phyloP scores from a whole-genome alignment of 2,797 vertebrate genomes.

The Sorex maritimensis region DNA sequence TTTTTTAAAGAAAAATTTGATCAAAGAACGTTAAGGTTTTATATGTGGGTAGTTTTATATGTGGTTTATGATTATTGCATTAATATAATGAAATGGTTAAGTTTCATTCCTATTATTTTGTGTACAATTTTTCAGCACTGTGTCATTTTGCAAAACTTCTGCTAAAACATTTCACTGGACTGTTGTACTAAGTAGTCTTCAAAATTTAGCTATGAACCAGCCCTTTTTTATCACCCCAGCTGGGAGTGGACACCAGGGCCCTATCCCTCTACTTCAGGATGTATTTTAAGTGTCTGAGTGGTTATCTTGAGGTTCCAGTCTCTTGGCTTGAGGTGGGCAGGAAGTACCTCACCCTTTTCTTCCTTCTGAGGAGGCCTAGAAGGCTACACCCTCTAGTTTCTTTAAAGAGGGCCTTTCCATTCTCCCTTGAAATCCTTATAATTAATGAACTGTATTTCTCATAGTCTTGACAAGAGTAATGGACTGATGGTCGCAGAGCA shows the following conservation, averaged over 20 bases:
- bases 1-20: constrained; percentile 39
- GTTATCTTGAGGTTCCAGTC: constrained; percentile 55
- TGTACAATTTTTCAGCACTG: constrained; percentile 28
- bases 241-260: not conserved
- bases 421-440: constrained; percentile 35
- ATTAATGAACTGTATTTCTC: constrained; percentile 18
- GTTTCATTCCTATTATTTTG: constrained; percentile 55
- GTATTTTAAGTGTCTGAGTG: not conserved
- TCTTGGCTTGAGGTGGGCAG: constrained; percentile 38
- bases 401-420: constrained; percentile 7
- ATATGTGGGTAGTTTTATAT: constrained; percentile 33
- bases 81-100: constrained; percentile 54
- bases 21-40: constrained; percentile 61
- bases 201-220: constrained; percentile 27
- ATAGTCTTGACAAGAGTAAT: not conserved
- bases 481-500: constrained; percentile 31
- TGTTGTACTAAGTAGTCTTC: constrained; percentile 34
- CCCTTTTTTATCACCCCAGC: not conserved
- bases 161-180: constrained; percentile 39
- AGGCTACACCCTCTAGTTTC: not conserved
- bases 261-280: not conserved
- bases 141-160: constrained; percentile 59
- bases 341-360: constrained; percentile 19
- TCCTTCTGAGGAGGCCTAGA: not conserved
- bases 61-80: constrained; percentile 14